Evolutionary conservation across 2,797 vertebrate species (phyloP), one percentile per base, ranked within the genome.

Genomic region (Dicrostonyx torquatus): DNA sequence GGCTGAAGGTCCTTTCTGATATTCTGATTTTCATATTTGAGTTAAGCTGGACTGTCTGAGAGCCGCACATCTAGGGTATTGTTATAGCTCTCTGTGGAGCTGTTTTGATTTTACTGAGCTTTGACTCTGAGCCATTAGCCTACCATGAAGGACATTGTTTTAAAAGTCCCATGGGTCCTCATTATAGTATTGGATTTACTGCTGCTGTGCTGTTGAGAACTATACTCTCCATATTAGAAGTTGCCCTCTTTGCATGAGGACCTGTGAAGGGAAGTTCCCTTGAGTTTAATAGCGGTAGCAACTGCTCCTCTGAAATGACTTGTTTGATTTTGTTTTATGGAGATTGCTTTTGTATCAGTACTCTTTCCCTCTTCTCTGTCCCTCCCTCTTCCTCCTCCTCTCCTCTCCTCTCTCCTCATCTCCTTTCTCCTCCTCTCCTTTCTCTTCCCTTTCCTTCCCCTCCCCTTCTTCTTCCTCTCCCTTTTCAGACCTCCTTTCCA

Each of bases 101-200:
- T 91, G 15, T 89, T 94, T 89, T 94, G 92, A 94, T 97, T 96
- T 93, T 89, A 89, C 87, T 87, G 66, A 97, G 89, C 89, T 97
- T 91, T 94, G 72, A 89, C 83, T 94, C 91, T 92, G 70, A 82
- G 66, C 87, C 84, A 76, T 92, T 96, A 96, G 87, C 92, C 50
- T 94, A 80, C 84, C 48, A 53, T 85, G 87, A 93, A 96, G 86
- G 91, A 89, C 48, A 86, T 91, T 95, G 90, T 94, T 97, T 95
- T 73, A 58, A 95, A 88, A 93, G 87, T 93, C 79, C 55, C n/a
- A 2, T 31, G 89, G 91, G 94, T 87, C 68, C 91, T 89, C 37
- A 77, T 97, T 90, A 60, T 89, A 22, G 89, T 62, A 48, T 64
- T 86, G 92, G 85, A 89, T 90, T 96, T 95, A 90, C 66, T 92